A percentile compares a stretch with the other conserved stretches of the same genome.
phyloP scores from a whole-genome alignment of 2,888 invertebrate species.

The Caenorhabditis angaria region DNA sequence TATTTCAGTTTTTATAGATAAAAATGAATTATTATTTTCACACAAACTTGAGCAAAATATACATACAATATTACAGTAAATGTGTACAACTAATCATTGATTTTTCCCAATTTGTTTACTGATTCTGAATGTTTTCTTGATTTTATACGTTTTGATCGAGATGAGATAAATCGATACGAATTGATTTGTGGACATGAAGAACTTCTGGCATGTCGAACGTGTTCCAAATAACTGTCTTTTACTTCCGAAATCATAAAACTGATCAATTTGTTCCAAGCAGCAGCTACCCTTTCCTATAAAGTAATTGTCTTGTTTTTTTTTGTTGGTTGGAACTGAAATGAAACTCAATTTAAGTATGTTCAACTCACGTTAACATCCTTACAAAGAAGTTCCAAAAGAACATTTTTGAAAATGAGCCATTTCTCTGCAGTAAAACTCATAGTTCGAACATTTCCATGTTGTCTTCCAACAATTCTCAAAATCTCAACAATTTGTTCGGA shows the following conservation, averaged over 20 bases:
- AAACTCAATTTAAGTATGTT: conserved; percentile 2
- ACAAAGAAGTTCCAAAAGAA: conserved; percentile 58
- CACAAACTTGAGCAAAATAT: conserved; percentile 3
- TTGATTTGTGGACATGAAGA: conserved; percentile 65
- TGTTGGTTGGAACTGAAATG: neutral
- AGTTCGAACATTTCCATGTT: conserved; percentile 66
- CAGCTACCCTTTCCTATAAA: conserved; percentile 56
- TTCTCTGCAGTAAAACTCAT: conserved; percentile 68
- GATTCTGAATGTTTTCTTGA: conserved; percentile 40
- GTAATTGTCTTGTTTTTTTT: conserved; percentile 7
- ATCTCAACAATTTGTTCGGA: conserved; percentile 52
- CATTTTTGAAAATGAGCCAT: conserved; percentile 69
- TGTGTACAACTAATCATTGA: neutral
- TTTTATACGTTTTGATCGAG: conserved; percentile 35
- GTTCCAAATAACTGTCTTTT: conserved; percentile 68
- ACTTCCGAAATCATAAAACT: conserved; percentile 68
- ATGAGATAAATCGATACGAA: conserved; percentile 39
- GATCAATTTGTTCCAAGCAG: conserved; percentile 64
- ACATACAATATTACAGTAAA: neutral
- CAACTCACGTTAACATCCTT: conserved; percentile 45
- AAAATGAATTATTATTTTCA: conserved; percentile 13
- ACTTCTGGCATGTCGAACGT: conserved; percentile 64
- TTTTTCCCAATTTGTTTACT: conserved; percentile 28
- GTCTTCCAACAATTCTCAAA: conserved; percentile 65
- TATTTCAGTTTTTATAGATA: neutral